Percentiles rank a stretch among this genome's conserved stretches.
These are phyloP conservation scores for Biston stratarius DNA, from an alignment of 2,888 invertebrate species.

Conservation along the genomic window DNA sequence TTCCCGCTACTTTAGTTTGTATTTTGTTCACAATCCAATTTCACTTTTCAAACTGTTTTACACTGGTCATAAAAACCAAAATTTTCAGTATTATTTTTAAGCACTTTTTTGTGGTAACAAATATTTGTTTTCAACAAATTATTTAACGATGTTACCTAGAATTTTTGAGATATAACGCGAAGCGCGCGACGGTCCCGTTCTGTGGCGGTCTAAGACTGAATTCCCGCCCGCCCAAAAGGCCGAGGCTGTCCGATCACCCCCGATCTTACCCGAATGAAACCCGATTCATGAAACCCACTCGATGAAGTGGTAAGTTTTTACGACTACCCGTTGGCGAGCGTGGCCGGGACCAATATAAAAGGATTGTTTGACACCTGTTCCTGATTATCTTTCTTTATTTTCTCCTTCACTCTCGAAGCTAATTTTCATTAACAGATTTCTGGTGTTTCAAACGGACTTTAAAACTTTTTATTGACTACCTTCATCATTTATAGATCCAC, in stretches of 20 bases:
- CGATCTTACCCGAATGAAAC: slow-evolving; percentile 57
- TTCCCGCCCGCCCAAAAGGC: slow-evolving; percentile 72
- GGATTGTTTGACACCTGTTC: slow-evolving; percentile 76
- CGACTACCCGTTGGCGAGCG: slow-evolving; percentile 76
- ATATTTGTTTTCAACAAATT: slow-evolving; percentile 47
- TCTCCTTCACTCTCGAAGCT: slow-evolving; percentile 37
- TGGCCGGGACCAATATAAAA: slow-evolving; percentile 75
- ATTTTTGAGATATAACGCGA: slow-evolving; percentile 43
- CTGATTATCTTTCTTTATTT: slow-evolving; percentile 63
- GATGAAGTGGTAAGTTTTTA: slow-evolving; percentile 86
- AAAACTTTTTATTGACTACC: background rate
- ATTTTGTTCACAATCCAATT: slow-evolving; percentile 67
- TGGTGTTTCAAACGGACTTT: background rate
- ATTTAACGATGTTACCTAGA: slow-evolving; percentile 71
- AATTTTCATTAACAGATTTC: slow-evolving; percentile 22
- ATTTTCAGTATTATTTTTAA: slow-evolving; percentile 36
- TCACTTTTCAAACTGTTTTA: slow-evolving; percentile 63
- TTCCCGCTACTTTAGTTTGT: slow-evolving; percentile 71
- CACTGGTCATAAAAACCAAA: slow-evolving; percentile 56
- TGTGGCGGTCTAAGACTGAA: slow-evolving; percentile 68
- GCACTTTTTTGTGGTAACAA: slow-evolving; percentile 47
- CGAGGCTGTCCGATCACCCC: slow-evolving; percentile 61
- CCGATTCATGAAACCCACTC: slow-evolving; percentile 79
- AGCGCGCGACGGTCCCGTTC: slow-evolving; percentile 57
- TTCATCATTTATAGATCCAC: background rate